phyloP scores from a whole-genome alignment of 2,797 vertebrate genomes.

The Hapalemur alaotrensis region DNA sequence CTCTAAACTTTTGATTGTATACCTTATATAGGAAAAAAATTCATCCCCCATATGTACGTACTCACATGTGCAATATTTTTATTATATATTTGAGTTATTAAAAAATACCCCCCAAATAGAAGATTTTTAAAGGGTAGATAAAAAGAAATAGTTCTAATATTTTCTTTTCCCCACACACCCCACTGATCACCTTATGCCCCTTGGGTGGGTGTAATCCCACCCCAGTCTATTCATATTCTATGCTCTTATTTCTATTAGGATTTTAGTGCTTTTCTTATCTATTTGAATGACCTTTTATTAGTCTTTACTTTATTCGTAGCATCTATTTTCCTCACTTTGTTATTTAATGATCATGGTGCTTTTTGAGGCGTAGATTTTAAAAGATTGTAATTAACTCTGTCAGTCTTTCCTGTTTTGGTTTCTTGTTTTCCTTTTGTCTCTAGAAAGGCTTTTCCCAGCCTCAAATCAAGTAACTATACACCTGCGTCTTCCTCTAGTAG shows the following conservation, averaged over 20 bases:
- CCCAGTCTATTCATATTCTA: not conserved
- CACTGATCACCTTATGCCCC: not conserved
- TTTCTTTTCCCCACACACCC: not conserved
- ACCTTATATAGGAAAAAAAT: not conserved
- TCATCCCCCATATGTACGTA: not conserved
- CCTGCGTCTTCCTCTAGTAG: not conserved
- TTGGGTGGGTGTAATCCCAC: not conserved
- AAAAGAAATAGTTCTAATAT: not conserved
- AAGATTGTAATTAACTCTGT: not conserved
- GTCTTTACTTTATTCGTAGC: not conserved
- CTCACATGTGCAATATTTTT: not conserved
- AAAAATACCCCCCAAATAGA: not conserved
- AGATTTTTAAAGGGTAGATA: not conserved
- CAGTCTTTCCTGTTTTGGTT: conserved; percentile 4
- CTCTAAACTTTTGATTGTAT: conserved; percentile 24
- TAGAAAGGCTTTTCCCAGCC: not conserved
- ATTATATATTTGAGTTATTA: not conserved
- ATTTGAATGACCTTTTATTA: not conserved
- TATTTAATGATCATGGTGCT: not conserved
- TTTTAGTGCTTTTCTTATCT: conserved; percentile 2
- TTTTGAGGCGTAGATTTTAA: conserved; percentile 16
- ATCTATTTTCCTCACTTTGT: not conserved
- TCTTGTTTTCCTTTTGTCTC: not conserved
- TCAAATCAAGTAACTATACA: not conserved
- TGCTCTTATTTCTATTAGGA: not conserved